phyloP scores from a whole-genome alignment of 2,888 invertebrate genomes.

The Athrips mouffetella region DNA sequence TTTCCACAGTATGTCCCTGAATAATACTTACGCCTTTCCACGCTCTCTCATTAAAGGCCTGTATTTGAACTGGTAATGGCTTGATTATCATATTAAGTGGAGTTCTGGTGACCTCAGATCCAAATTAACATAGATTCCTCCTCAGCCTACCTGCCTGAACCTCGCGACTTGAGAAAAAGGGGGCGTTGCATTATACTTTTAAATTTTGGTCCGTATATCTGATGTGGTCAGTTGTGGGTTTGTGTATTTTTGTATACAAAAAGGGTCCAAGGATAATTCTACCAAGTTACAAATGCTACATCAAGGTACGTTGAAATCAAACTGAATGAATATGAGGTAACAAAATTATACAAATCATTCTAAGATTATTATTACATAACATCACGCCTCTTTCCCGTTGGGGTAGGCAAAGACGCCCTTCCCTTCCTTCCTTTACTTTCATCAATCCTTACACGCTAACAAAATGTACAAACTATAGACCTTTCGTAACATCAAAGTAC shows the following conservation, averaged over 20 bases:
- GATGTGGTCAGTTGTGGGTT: too few species aligned
- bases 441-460: too few species aligned
- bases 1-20: background rate
- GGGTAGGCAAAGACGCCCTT: too few species aligned
- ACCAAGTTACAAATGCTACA: background rate
- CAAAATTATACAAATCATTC: too few species aligned
- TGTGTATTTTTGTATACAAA: too few species aligned
- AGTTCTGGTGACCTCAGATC: slow-evolving; percentile 35
- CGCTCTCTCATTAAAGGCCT: slow-evolving; percentile 44
- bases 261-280: too few species aligned
- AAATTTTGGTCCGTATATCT: background rate
- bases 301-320: background rate
- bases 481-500: too few species aligned
- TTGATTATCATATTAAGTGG: slow-evolving; percentile 63
- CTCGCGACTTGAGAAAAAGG: background rate
- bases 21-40: slow-evolving; percentile 26
- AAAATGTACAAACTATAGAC: too few species aligned
- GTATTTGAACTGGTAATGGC: slow-evolving; percentile 54
- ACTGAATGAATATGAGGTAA: background rate
- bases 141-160: slow-evolving; percentile 16
- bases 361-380: too few species aligned
- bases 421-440: too few species aligned
- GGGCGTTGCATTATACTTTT: background rate
- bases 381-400: too few species aligned
- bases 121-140: slow-evolving; percentile 46